Evolutionary conservation across 2,888 invertebrate genomes (phyloP), one percentile per base, ranked within the genome.

Genomic region (Portevinia maculata): DNA sequence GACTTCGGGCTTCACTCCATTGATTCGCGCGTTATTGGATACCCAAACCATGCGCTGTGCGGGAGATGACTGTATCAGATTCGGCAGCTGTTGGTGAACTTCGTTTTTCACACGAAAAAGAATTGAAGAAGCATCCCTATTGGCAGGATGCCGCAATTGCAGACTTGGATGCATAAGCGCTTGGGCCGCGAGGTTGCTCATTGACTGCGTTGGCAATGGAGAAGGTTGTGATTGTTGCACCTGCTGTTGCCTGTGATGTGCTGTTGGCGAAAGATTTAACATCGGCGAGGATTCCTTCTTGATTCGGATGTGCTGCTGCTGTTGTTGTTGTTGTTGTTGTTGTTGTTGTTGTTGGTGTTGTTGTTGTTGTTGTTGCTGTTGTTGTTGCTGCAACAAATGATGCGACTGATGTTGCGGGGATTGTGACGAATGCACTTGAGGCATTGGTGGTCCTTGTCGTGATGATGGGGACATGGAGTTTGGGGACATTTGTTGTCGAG

Each of bases 1-100:
- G 85, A 96, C 93, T 90, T 96, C 96, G n/a, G 95, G 95, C 87
- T 96, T 95, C 75, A 94, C 94, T 84, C 96, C 96, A 89, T 95
- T 95, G 84, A 95, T 94, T 85, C 95, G 93, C 67, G 93, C 93
- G 79, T 76, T 83, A 64, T 93, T 91, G 28, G 93, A 92, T 28
- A 93, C 92, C 93, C 93, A 93, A 3, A 91, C 90, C 90, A 91
- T 91, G 9, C 90, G 89, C 79, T 89, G 90, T 15, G 88, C 90
- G 5, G 88, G 90, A 11, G 89, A 89, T 8, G 89, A 88, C 48
- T 89, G 90, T 89, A 90, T 89, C 0, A 89, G 86, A 67, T 90
- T 89, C 4, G 89, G 89, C 34, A 89, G 71, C 81, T 90, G 90
- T 28, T 89, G 90, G 17, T 90, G 90, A 19, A 88, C 89, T 81